Conservation (phyloP, 1,140 invertebrate genomes). For the Drosophila serrata region DNA sequence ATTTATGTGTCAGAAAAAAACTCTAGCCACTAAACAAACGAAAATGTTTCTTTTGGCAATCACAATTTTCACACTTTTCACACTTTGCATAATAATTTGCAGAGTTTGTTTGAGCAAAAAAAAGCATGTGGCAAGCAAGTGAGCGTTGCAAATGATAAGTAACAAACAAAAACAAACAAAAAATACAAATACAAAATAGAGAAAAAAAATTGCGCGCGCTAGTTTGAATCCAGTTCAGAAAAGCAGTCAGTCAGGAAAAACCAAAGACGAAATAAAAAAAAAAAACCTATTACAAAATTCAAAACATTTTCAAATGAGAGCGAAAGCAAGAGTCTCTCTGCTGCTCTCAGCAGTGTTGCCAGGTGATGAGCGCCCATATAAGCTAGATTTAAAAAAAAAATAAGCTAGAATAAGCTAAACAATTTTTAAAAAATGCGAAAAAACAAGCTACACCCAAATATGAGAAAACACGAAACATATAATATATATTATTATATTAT, state of each 20-base stretch:
- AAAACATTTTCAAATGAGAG: slow-evolving; percentile 45
- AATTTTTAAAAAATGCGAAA: too few species aligned
- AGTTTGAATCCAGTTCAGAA: slow-evolving; percentile 41
- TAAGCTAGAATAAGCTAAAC: too few species aligned
- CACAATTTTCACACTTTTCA: slow-evolving; percentile 47
- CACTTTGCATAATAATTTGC: slow-evolving; percentile 56
- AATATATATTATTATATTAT: too few species aligned
- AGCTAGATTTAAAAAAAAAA: too few species aligned
- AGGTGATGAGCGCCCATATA: too few species aligned
- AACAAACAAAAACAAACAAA: slow-evolving; percentile 28
- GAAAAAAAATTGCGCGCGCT: slow-evolving; percentile 45
- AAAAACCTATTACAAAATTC: slow-evolving; percentile 55
- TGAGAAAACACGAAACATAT: too few species aligned
- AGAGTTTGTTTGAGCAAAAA: slow-evolving; percentile 35
- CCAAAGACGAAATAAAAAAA: slow-evolving; percentile 21
- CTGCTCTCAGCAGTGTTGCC: too few species aligned
- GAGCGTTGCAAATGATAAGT: slow-evolving; percentile 46
- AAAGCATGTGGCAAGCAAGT: slow-evolving; percentile 45
- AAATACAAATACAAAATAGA: slow-evolving; percentile 13
- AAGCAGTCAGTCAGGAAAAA: slow-evolving; percentile 47
- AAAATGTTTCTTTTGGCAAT: slow-evolving; percentile 20
- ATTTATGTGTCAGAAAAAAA: slow-evolving; percentile 12
- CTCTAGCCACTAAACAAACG: neutral
- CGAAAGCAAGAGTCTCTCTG: slow-evolving; percentile 19
- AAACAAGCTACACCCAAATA: too few species aligned